Evolutionary conservation across 1,140 invertebrate species (phyloP), one percentile per base, ranked within the genome.

Genomic region (Scaptodrosophila lebanonensis): DNA sequence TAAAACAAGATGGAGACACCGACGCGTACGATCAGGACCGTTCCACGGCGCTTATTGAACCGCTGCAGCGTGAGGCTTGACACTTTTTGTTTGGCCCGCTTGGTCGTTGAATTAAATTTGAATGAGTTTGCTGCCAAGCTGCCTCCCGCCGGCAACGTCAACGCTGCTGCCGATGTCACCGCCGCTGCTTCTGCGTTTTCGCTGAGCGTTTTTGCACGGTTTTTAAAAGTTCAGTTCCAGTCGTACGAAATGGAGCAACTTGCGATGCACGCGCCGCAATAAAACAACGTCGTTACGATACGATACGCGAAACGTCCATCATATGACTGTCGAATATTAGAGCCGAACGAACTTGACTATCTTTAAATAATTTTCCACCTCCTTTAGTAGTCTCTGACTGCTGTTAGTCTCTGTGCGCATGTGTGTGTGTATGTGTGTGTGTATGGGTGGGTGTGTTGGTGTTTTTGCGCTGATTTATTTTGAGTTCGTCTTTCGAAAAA

Each of bases 11-110:
- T 54, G 33, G 20, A 57, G 51, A 43, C 45, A 53, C 50, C 50
- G 63, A 65, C 73, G 73, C 72, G 51, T 56, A 30, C 42, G 27
- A 54, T 42, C 72, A 66, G 63, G 73, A 72, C 67, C 75, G 75
- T 79, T 79, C 82, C 71, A 60, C 75, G 73, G 75, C 65, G 56
- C 60, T 16, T 68, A 77, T 59, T 68, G 68, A 77, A 73, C 39
- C 68, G 49, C 68, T 79, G 64, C 73, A 72, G 69, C 53, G 60
- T 29, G 33, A 50, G 48, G 47, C 56, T 66, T 82, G 68, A 79
- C 68, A 79, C 73, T 79, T 79, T 66, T 82, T 79, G 65, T 76
- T 72, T 35, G 56, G 52, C 40, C 35, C n/a, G 9, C 18, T 20
- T 20, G 54, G 45, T 25, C 45, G 45, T 17, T 65, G 18, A n/a